Evolutionary conservation across 2,888 invertebrate species (phyloP).

Genomic region (Aphidoletes aphidimyza): DNA sequence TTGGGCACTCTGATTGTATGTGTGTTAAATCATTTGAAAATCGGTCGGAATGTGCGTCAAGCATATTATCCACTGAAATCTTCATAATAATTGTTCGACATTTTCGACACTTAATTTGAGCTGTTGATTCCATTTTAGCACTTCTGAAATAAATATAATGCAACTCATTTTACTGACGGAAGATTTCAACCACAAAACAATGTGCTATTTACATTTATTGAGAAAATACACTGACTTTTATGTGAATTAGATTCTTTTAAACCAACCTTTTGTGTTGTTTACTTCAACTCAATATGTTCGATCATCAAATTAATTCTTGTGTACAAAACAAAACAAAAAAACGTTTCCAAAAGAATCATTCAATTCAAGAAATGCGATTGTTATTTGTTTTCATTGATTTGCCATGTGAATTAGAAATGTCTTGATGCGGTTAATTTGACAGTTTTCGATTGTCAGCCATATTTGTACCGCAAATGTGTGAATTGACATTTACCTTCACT

Average conservation of each 20-base stretch:
- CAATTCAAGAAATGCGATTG: too few species aligned
- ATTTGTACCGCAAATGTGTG: background rate
- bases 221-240: too few species aligned
- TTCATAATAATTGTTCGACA: conserved; percentile 66
- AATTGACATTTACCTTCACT: background rate
- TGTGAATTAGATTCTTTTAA: too few species aligned
- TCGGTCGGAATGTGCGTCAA: conserved; percentile 61
- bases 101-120: conserved; percentile 66
- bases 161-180: too few species aligned
- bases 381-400: background rate
- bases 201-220: too few species aligned
- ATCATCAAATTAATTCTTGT: too few species aligned
- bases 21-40: conserved; percentile 63
- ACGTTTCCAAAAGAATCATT: too few species aligned
- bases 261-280: too few species aligned
- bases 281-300: too few species aligned
- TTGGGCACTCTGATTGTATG: conserved; percentile 63
- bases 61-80: conserved; percentile 59
- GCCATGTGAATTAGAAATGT: conserved; percentile 20
- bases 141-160: too few species aligned
- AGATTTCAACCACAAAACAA: too few species aligned
- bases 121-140: background rate
- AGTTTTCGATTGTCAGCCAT: background rate
- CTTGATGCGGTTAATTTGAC: background rate
- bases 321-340: too few species aligned